Conservation (phyloP, 2,113 vertebrate species). For the Dicrurus megarhynchus region DNA sequence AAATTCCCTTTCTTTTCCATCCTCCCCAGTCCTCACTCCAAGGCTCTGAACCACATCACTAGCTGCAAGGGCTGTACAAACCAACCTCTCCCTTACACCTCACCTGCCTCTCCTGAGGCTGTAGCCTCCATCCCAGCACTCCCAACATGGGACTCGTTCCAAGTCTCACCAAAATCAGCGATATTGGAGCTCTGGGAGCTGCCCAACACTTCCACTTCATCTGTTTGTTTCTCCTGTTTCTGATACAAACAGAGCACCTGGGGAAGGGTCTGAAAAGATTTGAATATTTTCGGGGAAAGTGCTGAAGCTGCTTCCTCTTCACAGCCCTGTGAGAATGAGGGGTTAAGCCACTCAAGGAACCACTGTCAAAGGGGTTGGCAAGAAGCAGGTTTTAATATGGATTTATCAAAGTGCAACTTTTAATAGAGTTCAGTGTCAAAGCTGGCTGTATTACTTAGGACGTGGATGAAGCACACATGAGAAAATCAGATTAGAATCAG, state of each 20-base stretch:
- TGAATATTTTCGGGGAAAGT: neutral
- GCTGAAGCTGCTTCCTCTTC: neutral
- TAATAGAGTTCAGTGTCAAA: neutral
- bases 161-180: neutral
- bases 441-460: neutral
- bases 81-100: neutral
- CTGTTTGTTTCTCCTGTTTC: neutral
- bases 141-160: accelerated
- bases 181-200: neutral
- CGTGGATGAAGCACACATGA: neutral
- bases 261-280: neutral
- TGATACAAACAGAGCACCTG: neutral
- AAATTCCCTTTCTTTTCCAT: neutral
- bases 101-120: neutral
- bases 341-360: neutral
- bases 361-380: neutral
- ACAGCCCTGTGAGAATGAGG: neutral
- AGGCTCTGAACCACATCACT: neutral
- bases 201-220: neutral
- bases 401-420: neutral
- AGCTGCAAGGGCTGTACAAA: too few relatives aligned
- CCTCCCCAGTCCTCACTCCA: neutral
- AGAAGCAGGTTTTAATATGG: neutral
- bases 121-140: neutral
- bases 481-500: neutral